Conservation (phyloP, 2,113 vertebrate genomes). For the Phocoena phocoena region DNA sequence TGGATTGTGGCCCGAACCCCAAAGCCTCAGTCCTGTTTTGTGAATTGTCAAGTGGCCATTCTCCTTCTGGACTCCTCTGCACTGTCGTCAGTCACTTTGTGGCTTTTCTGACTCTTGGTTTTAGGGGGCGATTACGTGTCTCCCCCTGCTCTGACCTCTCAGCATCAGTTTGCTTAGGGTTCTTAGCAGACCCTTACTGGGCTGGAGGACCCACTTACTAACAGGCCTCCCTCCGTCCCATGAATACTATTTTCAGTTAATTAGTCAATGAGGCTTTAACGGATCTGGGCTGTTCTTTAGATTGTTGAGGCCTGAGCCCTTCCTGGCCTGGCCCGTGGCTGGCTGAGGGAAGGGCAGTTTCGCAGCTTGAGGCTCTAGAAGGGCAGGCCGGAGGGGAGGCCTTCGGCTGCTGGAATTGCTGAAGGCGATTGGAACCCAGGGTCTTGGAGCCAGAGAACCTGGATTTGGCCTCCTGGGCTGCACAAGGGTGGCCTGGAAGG, state of each 20-base stretch:
- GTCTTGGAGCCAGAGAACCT: background rate
- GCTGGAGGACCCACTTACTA: background rate
- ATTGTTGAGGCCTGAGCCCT: background rate
- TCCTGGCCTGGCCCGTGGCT: background rate
- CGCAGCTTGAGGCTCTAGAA: background rate
- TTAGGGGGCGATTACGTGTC: background rate
- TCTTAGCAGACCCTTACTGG: background rate
- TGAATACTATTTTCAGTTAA: background rate
- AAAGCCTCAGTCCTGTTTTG: background rate
- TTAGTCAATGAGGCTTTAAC: background rate
- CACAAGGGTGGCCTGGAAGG: background rate
- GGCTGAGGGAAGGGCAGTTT: background rate
- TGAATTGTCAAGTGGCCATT: background rate
- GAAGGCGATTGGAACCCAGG: background rate
- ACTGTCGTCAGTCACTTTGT: background rate
- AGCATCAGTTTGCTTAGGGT: background rate
- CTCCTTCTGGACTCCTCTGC: background rate
- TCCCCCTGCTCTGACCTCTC: background rate
- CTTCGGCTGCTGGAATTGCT: background rate
- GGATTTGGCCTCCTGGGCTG: background rate
- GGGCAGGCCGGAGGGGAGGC: background rate
- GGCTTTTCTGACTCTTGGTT: background rate
- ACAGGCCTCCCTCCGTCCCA: too few species aligned
- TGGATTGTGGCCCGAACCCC: background rate
- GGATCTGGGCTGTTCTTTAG: background rate